phyloP scores from a whole-genome alignment of 2,797 vertebrate genomes.

The Epinephelus malabaricus region DNA sequence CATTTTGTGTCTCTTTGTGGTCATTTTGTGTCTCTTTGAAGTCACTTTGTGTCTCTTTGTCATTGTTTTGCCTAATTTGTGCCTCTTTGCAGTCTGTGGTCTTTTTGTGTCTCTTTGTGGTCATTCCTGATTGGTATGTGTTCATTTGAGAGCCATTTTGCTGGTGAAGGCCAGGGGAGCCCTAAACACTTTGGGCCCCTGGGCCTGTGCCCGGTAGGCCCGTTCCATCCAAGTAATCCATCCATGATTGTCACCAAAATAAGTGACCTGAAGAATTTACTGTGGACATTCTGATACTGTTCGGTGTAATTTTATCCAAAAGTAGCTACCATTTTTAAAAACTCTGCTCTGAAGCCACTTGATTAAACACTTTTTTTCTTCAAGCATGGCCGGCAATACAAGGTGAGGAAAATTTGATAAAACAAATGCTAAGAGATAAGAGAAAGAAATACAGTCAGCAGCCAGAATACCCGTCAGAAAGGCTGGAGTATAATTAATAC shows the following conservation, averaged over 20 bases:
- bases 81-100: too few relatives aligned
- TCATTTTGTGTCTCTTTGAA: too few relatives aligned
- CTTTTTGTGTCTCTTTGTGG: too few relatives aligned
- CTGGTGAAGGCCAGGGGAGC: too few relatives aligned
- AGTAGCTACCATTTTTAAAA: not conserved
- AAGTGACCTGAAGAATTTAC: not conserved
- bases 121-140: too few relatives aligned
- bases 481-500: constrained; percentile 30
- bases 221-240: too few relatives aligned
- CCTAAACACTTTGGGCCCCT: too few relatives aligned
- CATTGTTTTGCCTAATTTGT: too few relatives aligned
- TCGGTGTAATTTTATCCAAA: not conserved
- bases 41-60: too few relatives aligned
- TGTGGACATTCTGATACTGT: not conserved
- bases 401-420: constrained; percentile 1
- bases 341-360: not conserved
- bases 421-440: constrained; percentile 17
- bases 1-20: too few relatives aligned
- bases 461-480: constrained; percentile 46
- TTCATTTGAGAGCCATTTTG: too few relatives aligned
- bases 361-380: not conserved
- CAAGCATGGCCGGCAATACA: not conserved
- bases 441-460: constrained; percentile 32
- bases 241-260: not conserved
- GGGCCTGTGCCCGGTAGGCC: too few relatives aligned